Percentiles rank a stretch among this genome's conserved stretches.
phyloP scores from a whole-genome alignment of 2,797 vertebrate species.

The Sandelia bainsii region DNA sequence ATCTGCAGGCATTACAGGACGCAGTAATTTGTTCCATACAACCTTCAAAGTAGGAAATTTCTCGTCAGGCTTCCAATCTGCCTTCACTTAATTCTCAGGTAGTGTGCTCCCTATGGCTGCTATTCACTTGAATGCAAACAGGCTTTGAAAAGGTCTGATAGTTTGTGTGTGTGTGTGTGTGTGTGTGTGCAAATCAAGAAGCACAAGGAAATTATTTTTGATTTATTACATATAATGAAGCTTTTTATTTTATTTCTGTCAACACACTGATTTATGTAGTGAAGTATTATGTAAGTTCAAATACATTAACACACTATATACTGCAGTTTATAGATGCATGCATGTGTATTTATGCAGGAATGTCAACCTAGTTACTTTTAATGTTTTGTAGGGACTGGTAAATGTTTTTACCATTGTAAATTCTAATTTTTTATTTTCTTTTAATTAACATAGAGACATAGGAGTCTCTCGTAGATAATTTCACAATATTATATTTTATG shows the following conservation, averaged over 20 bases:
- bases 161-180: constrained; percentile 8
- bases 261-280: background rate
- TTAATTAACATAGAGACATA: too few species aligned
- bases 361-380: too few species aligned
- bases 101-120: constrained; percentile 59
- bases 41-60: constrained; percentile 72
- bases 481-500: too few species aligned
- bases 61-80: constrained; percentile 73
- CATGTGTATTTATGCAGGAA: too few species aligned
- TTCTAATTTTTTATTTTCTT: too few species aligned
- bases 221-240: background rate
- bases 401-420: too few species aligned
- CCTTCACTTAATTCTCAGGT: constrained; percentile 79
- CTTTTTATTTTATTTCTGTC: background rate
- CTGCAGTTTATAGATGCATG: too few species aligned
- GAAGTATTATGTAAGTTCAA: background rate
- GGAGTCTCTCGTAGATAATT: too few species aligned
- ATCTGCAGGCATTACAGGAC: constrained; percentile 78
- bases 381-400: too few species aligned
- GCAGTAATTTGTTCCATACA: constrained; percentile 81
- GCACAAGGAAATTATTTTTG: background rate
- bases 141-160: constrained; percentile 34
- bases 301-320: background rate
- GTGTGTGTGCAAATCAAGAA: background rate
- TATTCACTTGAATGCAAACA: constrained; percentile 50